These are phyloP conservation scores for Eristalis tenax DNA, from an alignment of 2,888 invertebrate genomes.

Conservation along the genomic window DNA sequence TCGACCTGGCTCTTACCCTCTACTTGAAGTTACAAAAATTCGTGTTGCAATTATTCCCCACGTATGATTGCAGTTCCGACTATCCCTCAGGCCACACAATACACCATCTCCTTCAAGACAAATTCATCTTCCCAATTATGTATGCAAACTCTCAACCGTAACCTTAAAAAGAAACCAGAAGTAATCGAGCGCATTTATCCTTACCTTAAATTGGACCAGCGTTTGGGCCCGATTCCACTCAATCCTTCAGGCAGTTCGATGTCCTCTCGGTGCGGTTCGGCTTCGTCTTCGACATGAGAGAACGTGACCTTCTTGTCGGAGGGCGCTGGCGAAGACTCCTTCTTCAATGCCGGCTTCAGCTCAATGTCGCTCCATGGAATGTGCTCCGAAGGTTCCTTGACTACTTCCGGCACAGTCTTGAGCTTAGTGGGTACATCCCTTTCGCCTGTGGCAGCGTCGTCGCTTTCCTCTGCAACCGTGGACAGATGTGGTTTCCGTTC, in stretches of 20 bases:
- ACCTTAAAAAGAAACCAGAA: neutral
- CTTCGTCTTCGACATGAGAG: constrained; percentile 81
- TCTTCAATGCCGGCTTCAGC: constrained; percentile 77
- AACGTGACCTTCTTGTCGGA: constrained; percentile 82
- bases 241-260: constrained; percentile 80
- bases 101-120: too few species aligned
- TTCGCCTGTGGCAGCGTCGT: constrained; percentile 68
- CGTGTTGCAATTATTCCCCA: too few species aligned
- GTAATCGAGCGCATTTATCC: constrained; percentile 44
- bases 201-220: constrained; percentile 82
- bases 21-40: too few species aligned
- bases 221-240: constrained; percentile 75
- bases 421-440: constrained; percentile 53
- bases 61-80: too few species aligned
- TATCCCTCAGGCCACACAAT: too few species aligned
- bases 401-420: constrained; percentile 52
- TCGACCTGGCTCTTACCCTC: too few species aligned
- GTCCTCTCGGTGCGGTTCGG: constrained; percentile 79
- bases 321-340: constrained; percentile 81
- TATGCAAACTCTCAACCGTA: neutral
- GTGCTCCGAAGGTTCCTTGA: constrained; percentile 33
- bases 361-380: constrained; percentile 74
- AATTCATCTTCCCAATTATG: neutral
- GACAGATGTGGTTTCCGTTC: constrained; percentile 77
- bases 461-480: constrained; percentile 79